Evolutionary conservation across 2,113 vertebrate species (phyloP).

Genomic region (Nansenia antarctica): DNA sequence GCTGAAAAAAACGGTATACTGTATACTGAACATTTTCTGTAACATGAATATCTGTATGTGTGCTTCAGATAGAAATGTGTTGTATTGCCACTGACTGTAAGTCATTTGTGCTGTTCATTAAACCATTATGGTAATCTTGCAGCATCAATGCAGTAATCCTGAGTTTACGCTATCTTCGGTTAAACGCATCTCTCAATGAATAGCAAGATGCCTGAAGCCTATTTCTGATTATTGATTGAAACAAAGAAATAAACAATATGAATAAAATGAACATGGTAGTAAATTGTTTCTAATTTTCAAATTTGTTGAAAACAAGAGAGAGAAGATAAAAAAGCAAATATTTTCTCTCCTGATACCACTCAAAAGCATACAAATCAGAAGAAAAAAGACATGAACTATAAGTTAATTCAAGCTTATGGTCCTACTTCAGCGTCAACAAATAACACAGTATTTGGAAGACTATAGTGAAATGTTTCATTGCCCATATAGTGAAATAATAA

Average conservation of each 20-base stretch:
- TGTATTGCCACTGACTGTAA: slow-evolving; percentile 19
- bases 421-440: no score
- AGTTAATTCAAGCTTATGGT: no score
- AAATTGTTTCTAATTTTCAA: background rate
- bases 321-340: no score
- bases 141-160: background rate
- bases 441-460: no score
- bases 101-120: slow-evolving; percentile 15
- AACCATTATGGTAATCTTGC: slow-evolving; percentile 7
- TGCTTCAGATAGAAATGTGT: slow-evolving; percentile 27
- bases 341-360: no score
- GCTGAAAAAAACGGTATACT: background rate
- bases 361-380: no score
- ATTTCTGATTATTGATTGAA: slow-evolving; percentile 4
- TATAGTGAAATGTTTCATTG: background rate
- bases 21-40: slow-evolving; percentile 24
- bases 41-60: slow-evolving; percentile 27
- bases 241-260: slow-evolving; percentile 22
- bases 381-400: no score
- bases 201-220: slow-evolving; percentile 23
- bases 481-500: slow-evolving; percentile 32
- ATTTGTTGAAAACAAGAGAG: background rate
- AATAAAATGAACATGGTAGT: slow-evolving; percentile 24
- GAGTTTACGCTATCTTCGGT: slow-evolving; percentile 23
- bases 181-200: slow-evolving; percentile 2